Evolutionary conservation across 2,113 vertebrate species (phyloP).

Genomic region (Monarcha castaneiventris): DNA sequence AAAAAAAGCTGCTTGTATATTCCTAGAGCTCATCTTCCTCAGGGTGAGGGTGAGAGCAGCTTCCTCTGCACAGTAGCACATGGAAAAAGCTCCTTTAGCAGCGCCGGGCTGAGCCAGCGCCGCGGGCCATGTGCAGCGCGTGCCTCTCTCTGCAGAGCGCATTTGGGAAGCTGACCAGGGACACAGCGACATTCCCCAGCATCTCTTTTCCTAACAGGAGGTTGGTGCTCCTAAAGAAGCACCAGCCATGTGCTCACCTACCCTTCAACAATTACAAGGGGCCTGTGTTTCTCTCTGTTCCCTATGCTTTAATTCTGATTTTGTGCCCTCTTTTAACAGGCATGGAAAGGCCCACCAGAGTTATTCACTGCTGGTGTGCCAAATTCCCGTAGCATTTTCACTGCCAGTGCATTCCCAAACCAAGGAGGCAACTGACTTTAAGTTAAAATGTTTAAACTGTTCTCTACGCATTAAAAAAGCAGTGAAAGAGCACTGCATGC

Average conservation of each 20-base stretch:
- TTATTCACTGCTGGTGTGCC: background rate
- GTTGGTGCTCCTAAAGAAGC: background rate
- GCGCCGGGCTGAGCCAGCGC: background rate
- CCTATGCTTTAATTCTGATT: background rate
- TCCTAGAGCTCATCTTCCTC: slow-evolving; percentile 51
- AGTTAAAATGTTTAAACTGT: background rate
- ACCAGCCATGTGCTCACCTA: background rate
- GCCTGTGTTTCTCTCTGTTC: background rate
- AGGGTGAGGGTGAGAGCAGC: slow-evolving; percentile 15
- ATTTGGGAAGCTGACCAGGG: background rate
- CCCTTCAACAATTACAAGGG: background rate
- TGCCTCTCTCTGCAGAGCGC: background rate
- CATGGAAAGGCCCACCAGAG: background rate
- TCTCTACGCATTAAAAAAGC: background rate
- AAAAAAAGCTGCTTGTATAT: slow-evolving; percentile 12
- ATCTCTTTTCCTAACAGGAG: background rate
- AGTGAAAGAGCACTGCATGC: background rate
- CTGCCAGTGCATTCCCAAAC: background rate
- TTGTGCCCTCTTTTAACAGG: background rate
- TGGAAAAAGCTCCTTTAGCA: slow-evolving; percentile 17
- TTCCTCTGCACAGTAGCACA: slow-evolving; percentile 15
- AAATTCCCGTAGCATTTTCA: background rate
- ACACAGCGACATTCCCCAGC: background rate
- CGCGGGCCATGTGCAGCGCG: background rate
- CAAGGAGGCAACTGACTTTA: background rate